Conservation (phyloP, 2,888 invertebrate species). For the Drosophila phalerata region DNA sequence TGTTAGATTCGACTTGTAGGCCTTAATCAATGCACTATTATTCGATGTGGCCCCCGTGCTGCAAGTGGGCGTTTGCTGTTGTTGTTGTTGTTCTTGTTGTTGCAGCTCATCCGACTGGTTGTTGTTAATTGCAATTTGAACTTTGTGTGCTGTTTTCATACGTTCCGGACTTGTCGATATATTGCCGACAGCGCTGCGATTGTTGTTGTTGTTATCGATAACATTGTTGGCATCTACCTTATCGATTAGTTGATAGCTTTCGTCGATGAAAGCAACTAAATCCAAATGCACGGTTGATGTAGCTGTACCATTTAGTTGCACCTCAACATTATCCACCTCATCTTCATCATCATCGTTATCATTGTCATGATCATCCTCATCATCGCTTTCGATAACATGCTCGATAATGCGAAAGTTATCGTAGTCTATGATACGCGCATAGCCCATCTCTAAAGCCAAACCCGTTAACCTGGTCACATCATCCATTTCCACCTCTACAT, state of each 20-base stretch:
- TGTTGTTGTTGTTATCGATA: constrained; percentile 59
- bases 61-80: constrained; percentile 35
- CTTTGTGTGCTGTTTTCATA: constrained; percentile 22
- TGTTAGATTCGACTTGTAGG: constrained; percentile 81
- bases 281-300: constrained; percentile 65
- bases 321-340: constrained; percentile 1
- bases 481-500: constrained; percentile 17
- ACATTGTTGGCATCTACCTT: constrained; percentile 23
- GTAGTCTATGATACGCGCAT: constrained; percentile 79
- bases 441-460: constrained; percentile 65
- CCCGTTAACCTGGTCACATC: constrained; percentile 53
- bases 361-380: constrained; percentile 32
- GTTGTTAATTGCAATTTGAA: constrained; percentile 24
- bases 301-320: not conserved
- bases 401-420: constrained; percentile 82
- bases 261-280: constrained; percentile 81
- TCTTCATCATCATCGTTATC: not conserved
- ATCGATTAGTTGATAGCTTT: constrained; percentile 79
- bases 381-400: constrained; percentile 81
- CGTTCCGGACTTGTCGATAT: constrained; percentile 11
- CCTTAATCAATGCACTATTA: constrained; percentile 69
- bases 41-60: constrained; percentile 19
- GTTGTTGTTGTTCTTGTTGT: constrained; percentile 28
- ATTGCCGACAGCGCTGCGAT: constrained; percentile 26
- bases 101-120: constrained; percentile 10